Evolutionary conservation across 2,113 vertebrate genomes (phyloP).

Genomic region (Stegostoma tigrinum): DNA sequence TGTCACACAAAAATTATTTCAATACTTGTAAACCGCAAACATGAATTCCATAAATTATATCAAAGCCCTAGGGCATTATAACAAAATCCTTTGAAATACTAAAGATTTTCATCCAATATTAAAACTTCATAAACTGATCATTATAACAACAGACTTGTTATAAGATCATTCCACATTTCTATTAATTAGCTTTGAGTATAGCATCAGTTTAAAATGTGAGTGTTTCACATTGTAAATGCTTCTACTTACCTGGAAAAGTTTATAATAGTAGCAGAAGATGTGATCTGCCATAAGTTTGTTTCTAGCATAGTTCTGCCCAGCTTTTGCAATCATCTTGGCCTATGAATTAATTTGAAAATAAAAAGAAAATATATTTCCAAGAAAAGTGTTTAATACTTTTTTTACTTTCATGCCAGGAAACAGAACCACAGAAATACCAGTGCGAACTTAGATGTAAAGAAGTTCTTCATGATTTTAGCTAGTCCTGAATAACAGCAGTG

Average conservation of each 20-base stretch:
- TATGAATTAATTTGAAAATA: conserved; percentile 45
- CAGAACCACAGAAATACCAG: neutral
- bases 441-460: neutral
- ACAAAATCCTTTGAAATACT: neutral
- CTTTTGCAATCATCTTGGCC: conserved; percentile 78
- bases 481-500: neutral
- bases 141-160: neutral
- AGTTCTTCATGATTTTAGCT: neutral
- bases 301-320: conserved; percentile 85
- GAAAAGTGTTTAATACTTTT: neutral
- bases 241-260: conserved; percentile 78
- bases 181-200: neutral
- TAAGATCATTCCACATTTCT: neutral
- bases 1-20: neutral
- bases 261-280: conserved; percentile 92
- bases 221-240: conserved; percentile 39
- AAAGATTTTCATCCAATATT: neutral
- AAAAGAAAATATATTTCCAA: conserved; percentile 1
- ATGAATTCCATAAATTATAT: neutral
- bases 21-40: neutral
- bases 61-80: neutral
- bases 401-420: neutral
- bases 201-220: neutral
- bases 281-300: conserved; percentile 80
- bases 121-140: neutral